Evolutionary conservation across 1,140 invertebrate genomes (phyloP), one percentile per base, ranked within the genome.

Genomic region (Trachymyrmex septentrionalis): DNA sequence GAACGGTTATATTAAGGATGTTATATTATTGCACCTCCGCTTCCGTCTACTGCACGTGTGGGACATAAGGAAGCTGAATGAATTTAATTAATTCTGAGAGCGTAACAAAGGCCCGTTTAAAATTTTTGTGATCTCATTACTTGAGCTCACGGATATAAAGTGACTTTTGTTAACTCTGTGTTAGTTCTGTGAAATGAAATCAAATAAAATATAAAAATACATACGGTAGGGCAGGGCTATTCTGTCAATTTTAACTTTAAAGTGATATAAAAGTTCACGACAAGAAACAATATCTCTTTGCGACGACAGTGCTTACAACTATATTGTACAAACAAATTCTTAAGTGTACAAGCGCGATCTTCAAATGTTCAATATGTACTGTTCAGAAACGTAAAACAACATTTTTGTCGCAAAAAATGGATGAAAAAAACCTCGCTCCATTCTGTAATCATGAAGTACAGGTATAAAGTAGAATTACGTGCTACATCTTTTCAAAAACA

Each of bases 1-100:
- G 12, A 38, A 69, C 10, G 10, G 2, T 3, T 44, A 7, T 7
- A 61, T 59, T 21, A 73, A 59, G 0, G 7, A 19, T 53, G 53
- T 73, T 73, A 48, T 30, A 84, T 73, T 21, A 61, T 84, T 34
- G 38, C n/a, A 53, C 3, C 24, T 44, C 57, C 48, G 24, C 50
- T 34, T 61, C 67, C 14, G 53, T 61, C 34, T 73, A 61, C 44
- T 19, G 53, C 55, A 82, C 80, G 38, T 34, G 50, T 48, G 53
- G 59, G 14, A 27, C 53, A 16, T 53, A 80, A 44, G 80, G 10
- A 72, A 72, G 9, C 53, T 19, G 69, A 61, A 61, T 38, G 24
- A 50, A 50, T 73, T 84, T 84, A 84, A 82, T 73, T 82, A 82
- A 84, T 84, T 73, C 67, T 16, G 14, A n/a, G 55, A 73, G 38